A percentile compares a stretch with the other conserved stretches of the same genome.
These are phyloP conservation scores for Cisticola juncidis DNA, from an alignment of 2,113 vertebrate species.

Conservation along the genomic window DNA sequence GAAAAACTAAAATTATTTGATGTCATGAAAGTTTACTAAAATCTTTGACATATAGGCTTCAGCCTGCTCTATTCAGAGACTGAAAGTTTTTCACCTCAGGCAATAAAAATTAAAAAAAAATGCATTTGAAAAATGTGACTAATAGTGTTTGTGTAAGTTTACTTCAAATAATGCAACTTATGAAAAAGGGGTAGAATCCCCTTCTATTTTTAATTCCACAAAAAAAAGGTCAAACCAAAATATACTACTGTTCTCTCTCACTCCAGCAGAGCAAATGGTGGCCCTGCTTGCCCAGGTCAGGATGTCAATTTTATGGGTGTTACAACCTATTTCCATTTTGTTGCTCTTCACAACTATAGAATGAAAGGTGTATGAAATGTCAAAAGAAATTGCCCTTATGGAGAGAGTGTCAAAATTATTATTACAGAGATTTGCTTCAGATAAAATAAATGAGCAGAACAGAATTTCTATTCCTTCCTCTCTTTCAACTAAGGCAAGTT, in stretches of 20 bases:
- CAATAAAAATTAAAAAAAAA: neutral
- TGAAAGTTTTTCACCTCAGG: neutral
- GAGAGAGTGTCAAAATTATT: neutral
- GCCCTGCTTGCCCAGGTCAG: neutral
- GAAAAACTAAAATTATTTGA: neutral
- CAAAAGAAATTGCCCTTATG: neutral
- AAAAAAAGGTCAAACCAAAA: neutral
- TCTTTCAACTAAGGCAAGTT: neutral
- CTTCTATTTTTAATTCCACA: neutral
- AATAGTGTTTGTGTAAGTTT: neutral
- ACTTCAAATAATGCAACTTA: neutral
- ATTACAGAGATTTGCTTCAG: neutral
- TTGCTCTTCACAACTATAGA: neutral
- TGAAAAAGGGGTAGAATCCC: neutral
- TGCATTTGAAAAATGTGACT: neutral
- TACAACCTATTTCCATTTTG: neutral
- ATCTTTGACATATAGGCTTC: neutral
- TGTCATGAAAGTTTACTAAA: neutral
- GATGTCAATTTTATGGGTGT: neutral
- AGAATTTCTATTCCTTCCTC: neutral
- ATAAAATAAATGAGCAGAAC: neutral
- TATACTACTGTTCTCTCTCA: neutral
- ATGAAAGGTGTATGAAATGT: neutral
- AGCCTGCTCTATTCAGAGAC: neutral
- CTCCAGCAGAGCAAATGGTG: neutral